These are phyloP conservation scores for Dicroscelio sp. DNA, from an alignment of 2,888 invertebrate genomes.

Conservation along the genomic window DNA sequence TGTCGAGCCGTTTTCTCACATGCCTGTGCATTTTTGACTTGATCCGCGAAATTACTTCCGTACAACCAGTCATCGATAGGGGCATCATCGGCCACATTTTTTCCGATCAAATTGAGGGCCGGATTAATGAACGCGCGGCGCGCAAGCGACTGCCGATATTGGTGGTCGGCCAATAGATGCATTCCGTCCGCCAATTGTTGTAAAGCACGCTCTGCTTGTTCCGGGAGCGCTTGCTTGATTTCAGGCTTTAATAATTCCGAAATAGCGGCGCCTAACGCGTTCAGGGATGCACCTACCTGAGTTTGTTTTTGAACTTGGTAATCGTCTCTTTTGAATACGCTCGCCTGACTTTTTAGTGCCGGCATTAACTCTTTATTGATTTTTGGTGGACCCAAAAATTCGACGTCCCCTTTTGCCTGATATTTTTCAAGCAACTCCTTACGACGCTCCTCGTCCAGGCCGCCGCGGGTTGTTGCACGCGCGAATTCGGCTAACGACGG, in stretches of 20 bases:
- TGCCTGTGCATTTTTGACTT: background rate
- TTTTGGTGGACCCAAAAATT: slow-evolving; percentile 1
- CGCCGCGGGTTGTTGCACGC: background rate
- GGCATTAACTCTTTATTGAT: background rate
- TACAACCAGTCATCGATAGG: background rate
- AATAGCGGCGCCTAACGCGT: background rate
- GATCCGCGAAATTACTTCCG: background rate
- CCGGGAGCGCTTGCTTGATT: background rate
- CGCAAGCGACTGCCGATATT: background rate
- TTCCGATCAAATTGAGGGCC: background rate
- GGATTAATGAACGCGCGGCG: background rate
- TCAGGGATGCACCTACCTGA: background rate
- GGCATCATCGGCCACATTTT: background rate
- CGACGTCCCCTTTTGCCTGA: slow-evolving; percentile 5
- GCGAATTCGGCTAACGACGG: slow-evolving; percentile 10
- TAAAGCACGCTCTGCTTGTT: background rate
- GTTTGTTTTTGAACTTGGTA: slow-evolving; percentile 13
- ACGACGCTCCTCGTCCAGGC: slow-evolving; percentile 2
- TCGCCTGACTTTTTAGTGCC: background rate
- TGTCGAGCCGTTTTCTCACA: background rate
- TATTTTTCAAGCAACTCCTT: background rate
- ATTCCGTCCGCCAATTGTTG: background rate
- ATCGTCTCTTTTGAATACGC: slow-evolving; percentile 3
- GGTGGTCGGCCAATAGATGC: background rate
- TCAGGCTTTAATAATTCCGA: background rate